Conservation (phyloP, 1,140 invertebrate species). For the Lepidurus couesii region DNA sequence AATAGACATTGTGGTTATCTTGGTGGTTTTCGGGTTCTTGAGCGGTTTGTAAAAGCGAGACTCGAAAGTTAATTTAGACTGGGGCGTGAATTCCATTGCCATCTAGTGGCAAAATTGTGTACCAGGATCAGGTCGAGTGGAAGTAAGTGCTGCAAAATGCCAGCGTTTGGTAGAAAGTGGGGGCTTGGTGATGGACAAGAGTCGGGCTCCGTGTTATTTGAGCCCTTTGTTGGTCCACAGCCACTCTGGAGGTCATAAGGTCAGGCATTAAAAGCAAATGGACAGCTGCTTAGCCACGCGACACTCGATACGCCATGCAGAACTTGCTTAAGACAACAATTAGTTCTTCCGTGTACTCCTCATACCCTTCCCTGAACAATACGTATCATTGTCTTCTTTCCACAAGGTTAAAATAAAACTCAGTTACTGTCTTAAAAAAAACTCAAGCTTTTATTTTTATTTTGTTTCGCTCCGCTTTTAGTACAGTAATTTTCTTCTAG, state of each 20-base stretch:
- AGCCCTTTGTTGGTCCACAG: slow-evolving; percentile 18
- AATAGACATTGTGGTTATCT: no score
- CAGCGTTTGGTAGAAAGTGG: background rate
- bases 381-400: background rate
- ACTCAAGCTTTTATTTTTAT: background rate
- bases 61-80: background rate
- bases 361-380: background rate
- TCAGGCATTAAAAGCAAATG: slow-evolving; percentile 9
- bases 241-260: slow-evolving; percentile 8
- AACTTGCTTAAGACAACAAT: slow-evolving; percentile 22
- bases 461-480: background rate
- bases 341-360: background rate
- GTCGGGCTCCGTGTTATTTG: slow-evolving; percentile 14
- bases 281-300: slow-evolving; percentile 17
- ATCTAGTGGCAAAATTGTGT: no score
- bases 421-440: background rate
- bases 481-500: background rate
- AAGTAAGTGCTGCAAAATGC: no score
- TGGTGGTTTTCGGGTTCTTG: background rate
- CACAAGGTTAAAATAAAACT: background rate
- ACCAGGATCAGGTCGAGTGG: no score
- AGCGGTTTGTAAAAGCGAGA: background rate
- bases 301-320: slow-evolving; percentile 6
- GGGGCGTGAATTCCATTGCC: background rate
- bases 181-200: background rate